Conservation (phyloP, 2,113 vertebrate species). For the Microtus oregoni region DNA sequence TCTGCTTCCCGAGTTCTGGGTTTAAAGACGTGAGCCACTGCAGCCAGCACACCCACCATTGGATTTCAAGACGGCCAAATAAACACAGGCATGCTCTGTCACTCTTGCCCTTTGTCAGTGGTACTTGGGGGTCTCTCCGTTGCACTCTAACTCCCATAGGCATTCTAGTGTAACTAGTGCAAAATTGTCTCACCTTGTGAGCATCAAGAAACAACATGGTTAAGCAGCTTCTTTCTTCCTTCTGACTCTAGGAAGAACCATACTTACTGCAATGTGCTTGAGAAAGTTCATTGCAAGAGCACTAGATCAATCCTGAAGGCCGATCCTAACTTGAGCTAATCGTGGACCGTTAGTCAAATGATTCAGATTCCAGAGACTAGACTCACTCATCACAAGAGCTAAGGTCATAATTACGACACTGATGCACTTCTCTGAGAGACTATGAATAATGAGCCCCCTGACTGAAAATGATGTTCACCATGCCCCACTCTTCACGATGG, state of each 20-base stretch:
- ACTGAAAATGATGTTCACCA: background rate
- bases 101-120: constrained; percentile 40
- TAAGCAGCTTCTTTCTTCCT: background rate
- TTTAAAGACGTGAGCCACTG: background rate
- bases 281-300: background rate
- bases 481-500: background rate
- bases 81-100: background rate
- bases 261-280: background rate
- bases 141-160: background rate
- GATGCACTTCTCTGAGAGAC: constrained; percentile 6
- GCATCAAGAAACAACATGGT: background rate
- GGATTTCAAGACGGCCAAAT: constrained; percentile 43
- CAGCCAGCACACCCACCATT: background rate
- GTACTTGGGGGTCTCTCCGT: background rate
- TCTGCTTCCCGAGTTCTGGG: background rate
- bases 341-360: background rate
- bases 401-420: constrained; percentile 43
- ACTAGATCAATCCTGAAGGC: background rate
- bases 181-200: constrained; percentile 19
- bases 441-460: constrained; percentile 26
- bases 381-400: constrained; percentile 51
- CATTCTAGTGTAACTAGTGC: background rate
- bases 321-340: background rate
- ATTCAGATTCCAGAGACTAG: constrained; percentile 29
- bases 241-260: background rate